These are phyloP conservation scores for Epicampocera succincta DNA, from an alignment of 2,888 invertebrate genomes.

Conservation along the genomic window DNA sequence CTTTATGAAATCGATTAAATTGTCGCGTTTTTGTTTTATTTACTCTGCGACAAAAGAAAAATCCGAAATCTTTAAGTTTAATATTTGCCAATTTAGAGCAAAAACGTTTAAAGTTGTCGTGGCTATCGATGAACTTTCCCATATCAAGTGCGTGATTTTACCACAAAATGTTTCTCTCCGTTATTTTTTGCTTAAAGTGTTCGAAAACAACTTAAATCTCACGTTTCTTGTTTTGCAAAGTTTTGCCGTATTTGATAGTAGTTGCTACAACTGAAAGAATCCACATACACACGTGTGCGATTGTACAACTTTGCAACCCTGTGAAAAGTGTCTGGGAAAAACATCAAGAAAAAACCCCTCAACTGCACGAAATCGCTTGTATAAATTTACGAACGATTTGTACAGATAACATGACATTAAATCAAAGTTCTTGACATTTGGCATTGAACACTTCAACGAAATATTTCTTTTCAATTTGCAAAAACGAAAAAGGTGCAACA, in stretches of 20 bases:
- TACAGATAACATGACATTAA: slow-evolving; percentile 64
- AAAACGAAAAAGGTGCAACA: slow-evolving; percentile 5
- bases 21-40: too few species aligned
- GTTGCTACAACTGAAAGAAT: neutral
- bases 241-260: slow-evolving; percentile 15
- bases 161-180: neutral
- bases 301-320: slow-evolving; percentile 7
- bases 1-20: too few species aligned
- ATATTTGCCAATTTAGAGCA: neutral
- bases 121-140: neutral
- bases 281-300: neutral
- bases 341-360: neutral
- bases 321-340: neutral
- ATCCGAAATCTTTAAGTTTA: neutral
- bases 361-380: neutral
- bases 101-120: neutral
- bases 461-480: slow-evolving; percentile 23
- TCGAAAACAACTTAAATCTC: slow-evolving; percentile 44
- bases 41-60: too few species aligned
- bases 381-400: slow-evolving; percentile 50
- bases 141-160: slow-evolving; percentile 41
- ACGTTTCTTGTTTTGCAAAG: slow-evolving; percentile 45
- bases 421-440: slow-evolving; percentile 70
- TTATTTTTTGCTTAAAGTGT: neutral
- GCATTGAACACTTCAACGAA: slow-evolving; percentile 18